phyloP scores from a whole-genome alignment of 2,113 vertebrate species.

The Amazona vittata region DNA sequence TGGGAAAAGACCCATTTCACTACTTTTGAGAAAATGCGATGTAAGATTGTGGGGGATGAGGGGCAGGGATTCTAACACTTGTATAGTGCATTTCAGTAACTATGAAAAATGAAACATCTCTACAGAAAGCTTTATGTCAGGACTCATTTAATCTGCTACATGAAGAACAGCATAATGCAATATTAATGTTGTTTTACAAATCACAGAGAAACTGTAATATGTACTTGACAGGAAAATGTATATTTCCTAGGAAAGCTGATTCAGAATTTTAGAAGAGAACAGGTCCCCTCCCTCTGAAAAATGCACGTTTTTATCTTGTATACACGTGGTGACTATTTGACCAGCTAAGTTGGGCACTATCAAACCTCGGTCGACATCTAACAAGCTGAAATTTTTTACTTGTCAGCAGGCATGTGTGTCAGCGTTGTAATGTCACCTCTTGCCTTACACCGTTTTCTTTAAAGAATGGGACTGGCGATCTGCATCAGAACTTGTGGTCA shows the following conservation, averaged over 20 bases:
- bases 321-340: background rate
- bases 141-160: background rate
- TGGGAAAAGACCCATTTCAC: background rate
- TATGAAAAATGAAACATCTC: background rate
- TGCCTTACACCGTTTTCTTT: background rate
- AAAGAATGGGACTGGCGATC: background rate
- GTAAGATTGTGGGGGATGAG: fast-evolving
- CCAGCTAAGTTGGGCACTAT: background rate
- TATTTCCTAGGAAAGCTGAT: background rate
- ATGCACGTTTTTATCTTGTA: background rate
- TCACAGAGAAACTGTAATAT: background rate
- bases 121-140: background rate
- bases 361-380: background rate
- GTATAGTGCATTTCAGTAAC: background rate
- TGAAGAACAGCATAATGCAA: background rate
- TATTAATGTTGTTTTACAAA: background rate
- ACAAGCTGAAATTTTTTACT: background rate
- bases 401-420: background rate
- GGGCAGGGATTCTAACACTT: background rate
- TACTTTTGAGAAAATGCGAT: background rate
- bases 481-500: background rate
- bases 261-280: background rate
- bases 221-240: background rate
- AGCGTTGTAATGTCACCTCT: background rate
- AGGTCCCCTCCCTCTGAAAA: fast-evolving